These are phyloP conservation scores for Hafferia zeledoni DNA, from an alignment of 2,797 vertebrate species.

Conservation along the genomic window DNA sequence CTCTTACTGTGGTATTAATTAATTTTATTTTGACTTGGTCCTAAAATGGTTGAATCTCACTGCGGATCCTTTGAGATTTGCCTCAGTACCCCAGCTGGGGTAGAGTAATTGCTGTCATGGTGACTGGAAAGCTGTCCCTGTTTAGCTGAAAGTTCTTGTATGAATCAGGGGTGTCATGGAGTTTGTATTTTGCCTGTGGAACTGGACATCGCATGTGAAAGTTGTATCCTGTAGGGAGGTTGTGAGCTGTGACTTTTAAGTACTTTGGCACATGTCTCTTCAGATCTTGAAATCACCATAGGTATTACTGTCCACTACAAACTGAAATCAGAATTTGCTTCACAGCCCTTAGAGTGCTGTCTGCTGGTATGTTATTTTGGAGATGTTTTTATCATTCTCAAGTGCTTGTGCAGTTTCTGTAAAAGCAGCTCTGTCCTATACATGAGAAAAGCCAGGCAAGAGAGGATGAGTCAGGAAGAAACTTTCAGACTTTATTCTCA, in stretches of 20 bases:
- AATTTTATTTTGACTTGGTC: neutral
- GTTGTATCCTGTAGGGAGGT: accelerated
- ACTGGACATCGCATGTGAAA: neutral
- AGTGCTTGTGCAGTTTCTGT: neutral
- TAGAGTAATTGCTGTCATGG: accelerated
- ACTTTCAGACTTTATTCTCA: neutral
- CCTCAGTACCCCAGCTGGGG: neutral
- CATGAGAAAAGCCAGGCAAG: neutral
- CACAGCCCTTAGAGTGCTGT: neutral
- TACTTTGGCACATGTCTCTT: neutral
- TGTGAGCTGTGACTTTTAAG: neutral
- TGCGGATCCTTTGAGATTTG: neutral
- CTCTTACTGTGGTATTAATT: neutral
- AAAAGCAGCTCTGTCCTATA: neutral
- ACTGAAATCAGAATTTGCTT: neutral
- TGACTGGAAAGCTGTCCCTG: neutral
- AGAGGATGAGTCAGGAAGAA: neutral
- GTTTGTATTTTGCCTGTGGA: neutral
- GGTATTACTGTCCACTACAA: accelerated
- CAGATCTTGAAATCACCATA: neutral
- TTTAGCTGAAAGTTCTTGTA: neutral
- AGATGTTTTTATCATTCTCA: neutral
- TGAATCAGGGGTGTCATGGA: accelerated
- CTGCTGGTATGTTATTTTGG: neutral
- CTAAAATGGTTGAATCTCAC: neutral